Evolutionary conservation across 2,797 vertebrate species (phyloP).

Genomic region (Brotula barbata): DNA sequence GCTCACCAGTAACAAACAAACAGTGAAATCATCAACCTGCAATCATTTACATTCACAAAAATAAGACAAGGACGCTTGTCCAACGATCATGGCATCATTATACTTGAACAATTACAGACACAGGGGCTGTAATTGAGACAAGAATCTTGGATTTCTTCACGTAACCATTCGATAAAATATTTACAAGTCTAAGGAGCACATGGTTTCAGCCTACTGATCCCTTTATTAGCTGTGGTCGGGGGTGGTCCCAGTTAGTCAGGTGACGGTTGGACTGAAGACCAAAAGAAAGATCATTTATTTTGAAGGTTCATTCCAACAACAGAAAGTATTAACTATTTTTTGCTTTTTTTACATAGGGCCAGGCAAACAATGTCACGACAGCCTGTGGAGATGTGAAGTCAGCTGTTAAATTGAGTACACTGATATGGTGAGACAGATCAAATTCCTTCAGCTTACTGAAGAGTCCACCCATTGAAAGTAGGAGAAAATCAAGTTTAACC

Average conservation of each 20-base stretch:
- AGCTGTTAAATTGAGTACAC: neutral
- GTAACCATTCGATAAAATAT: constrained; percentile 34
- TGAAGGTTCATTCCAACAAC: neutral
- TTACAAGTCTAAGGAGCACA: constrained; percentile 20
- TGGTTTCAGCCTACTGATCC: constrained; percentile 1
- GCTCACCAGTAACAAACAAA: too few species aligned
- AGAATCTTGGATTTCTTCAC: neutral
- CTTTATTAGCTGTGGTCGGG: neutral
- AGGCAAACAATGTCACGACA: neutral
- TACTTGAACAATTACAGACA: neutral
- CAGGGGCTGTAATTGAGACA: neutral
- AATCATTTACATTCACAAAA: neutral
- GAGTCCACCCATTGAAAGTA: neutral
- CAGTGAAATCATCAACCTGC: neutral
- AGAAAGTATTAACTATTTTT: neutral
- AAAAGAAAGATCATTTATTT: neutral
- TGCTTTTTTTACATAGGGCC: neutral
- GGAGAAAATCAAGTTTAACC: constrained; percentile 53
- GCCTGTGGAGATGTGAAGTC: constrained; percentile 3
- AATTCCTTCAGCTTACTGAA: constrained; percentile 8
- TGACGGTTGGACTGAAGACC: neutral
- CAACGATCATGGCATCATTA: neutral
- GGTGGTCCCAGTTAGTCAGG: neutral
- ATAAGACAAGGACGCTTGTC: neutral
- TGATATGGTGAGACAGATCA: constrained; percentile 19